These are phyloP conservation scores for Emys orbicularis DNA, from an alignment of 2,797 vertebrate genomes.

Conservation along the genomic window DNA sequence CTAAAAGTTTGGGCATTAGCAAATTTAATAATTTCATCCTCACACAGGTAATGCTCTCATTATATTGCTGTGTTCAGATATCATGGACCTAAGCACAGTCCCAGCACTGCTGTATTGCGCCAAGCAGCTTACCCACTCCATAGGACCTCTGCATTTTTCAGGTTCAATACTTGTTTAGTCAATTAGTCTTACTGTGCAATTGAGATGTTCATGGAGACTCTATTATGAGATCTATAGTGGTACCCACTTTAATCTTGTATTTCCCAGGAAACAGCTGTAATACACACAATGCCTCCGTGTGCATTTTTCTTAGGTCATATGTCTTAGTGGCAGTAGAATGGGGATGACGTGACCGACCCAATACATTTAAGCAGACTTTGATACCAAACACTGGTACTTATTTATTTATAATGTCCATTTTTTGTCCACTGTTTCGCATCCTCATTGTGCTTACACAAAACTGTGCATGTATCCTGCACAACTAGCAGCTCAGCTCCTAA, in stretches of 20 bases:
- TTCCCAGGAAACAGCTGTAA: constrained; percentile 1
- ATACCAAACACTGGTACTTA: background rate
- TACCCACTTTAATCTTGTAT: background rate
- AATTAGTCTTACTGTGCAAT: background rate
- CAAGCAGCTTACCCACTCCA: background rate
- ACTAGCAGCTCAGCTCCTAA: background rate
- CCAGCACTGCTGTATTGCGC: background rate
- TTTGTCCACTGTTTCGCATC: background rate
- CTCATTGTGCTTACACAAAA: accelerated
- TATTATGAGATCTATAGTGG: constrained; percentile 6
- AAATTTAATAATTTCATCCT: constrained; percentile 4
- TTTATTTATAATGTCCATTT: background rate
- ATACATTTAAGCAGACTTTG: background rate
- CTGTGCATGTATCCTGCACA: background rate
- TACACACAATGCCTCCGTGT: constrained; percentile 20
- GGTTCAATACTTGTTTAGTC: background rate
- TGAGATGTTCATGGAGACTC: background rate
- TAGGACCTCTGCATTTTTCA: background rate
- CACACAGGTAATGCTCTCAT: background rate
- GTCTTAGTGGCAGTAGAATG: background rate
- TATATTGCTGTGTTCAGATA: background rate
- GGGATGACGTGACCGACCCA: background rate
- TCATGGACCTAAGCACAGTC: background rate
- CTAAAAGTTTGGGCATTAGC: background rate
- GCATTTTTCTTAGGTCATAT: constrained; percentile 24